These are phyloP conservation scores for Pholis gunnellus DNA, from an alignment of 2,113 vertebrate genomes.

Conservation along the genomic window DNA sequence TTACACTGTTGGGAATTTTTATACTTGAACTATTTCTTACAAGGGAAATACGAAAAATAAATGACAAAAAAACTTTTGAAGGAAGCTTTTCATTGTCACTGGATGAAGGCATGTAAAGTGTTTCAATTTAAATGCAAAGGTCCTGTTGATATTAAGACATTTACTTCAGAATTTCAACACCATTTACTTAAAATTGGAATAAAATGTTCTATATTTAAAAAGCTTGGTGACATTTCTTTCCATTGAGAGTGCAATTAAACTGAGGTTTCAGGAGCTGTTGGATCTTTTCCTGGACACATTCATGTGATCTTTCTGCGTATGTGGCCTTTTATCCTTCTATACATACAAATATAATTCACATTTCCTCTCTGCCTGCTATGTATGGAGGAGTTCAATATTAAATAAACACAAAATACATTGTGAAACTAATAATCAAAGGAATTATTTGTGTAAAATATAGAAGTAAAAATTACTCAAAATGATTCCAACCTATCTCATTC, in stretches of 20 bases:
- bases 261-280: not conserved
- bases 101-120: constrained; percentile 93
- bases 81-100: constrained; percentile 95
- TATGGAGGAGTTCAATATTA: not conserved
- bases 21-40: constrained; percentile 99
- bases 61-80: constrained; percentile 87
- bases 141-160: constrained; percentile 92
- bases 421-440: not conserved
- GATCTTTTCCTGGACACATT: not conserved
- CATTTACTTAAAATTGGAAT: constrained; percentile 96
- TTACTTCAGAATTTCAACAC: constrained; percentile 94
- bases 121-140: constrained; percentile 93
- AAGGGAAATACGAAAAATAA: constrained; percentile 95
- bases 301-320: not conserved
- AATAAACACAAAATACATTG: constrained; percentile 13
- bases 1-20: constrained; percentile 99
- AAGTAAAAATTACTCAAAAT: not conserved
- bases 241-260: not conserved
- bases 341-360: not conserved
- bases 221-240: constrained; percentile 50
- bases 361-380: not conserved
- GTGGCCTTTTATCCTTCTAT: not conserved
- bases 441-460: not conserved
- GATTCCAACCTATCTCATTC: not conserved
- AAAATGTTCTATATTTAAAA: constrained; percentile 86